Base-by-base conservation (phyloP, 2,888 invertebrate genomes). In the Trichogramma dendrolimi region DNA sequence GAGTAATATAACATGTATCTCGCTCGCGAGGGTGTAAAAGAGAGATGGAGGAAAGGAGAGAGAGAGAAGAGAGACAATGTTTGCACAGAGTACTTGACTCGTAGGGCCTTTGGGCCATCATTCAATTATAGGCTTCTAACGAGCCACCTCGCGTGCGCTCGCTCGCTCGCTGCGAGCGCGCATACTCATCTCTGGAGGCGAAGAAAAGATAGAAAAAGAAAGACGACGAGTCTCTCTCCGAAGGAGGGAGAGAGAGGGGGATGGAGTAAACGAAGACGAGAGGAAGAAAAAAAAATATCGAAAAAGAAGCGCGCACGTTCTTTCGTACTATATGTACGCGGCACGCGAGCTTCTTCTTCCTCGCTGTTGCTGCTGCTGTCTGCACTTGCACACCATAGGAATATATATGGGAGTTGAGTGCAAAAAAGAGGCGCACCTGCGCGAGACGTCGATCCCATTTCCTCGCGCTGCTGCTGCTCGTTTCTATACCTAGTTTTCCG, bases 51-150 rank as follows among this genome's bases (percentile, higher is more conserved):
- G 48, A 6, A 48, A 48, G 8, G 46, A 46, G 46, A 46, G 46
- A 46, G 46, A 46, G 46, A 46, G 46, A 46, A 8, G 5, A 27
- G 11, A 52, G n/a, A 52, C 53, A 57, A 44, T 53, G 47, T 61
- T 53, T 41, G n/a, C 6, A 4, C 5, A 11, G 48, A 48, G 27
- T 48, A 11, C 14, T 14, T 11, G 11, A 14, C 14, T 11, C 48
- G 51, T 41, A 38, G 46, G 39, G 41, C 2, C 4, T 43, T 8
- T 8, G n/a, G 53, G 11, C 44, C 52, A 54, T 61, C 42, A 54
- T 61, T 58, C 58, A 58, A 58, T 61, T 61, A 61, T 44, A 27
- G 27, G 27, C 54, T 49, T 46, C 55, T 62, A 58, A 62, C 58
- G 55, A 58, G 58, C 10, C 44, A 6, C 11, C n/a, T 48, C 6